phyloP scores from a whole-genome alignment of 2,113 vertebrate genomes.

The Polypterus senegalus region DNA sequence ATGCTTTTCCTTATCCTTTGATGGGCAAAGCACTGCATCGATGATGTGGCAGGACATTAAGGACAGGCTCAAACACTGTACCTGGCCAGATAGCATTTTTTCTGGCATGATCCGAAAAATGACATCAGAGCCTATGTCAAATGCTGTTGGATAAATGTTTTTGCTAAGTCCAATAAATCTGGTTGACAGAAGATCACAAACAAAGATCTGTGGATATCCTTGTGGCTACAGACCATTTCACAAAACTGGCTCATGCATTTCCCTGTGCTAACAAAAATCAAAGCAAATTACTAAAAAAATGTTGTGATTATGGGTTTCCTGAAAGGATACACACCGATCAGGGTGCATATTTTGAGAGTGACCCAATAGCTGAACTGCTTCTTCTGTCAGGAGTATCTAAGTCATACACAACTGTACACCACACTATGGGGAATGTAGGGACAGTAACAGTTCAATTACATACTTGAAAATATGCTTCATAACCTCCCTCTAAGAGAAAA shows the following conservation, averaged over 20 bases:
- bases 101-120: no score
- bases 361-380: constrained; percentile 7
- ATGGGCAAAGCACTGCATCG: no score
- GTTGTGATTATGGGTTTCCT: constrained; percentile 12
- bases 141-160: no score
- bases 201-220: constrained; percentile 9
- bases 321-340: constrained; percentile 10
- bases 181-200: constrained; percentile 8
- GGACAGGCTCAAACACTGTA: no score
- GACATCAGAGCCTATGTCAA: no score
- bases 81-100: no score
- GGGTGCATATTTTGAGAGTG: constrained; percentile 13
- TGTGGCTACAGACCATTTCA: constrained; percentile 16
- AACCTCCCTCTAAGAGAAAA: constrained; percentile 1
- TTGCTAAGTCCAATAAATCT: no score
- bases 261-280: constrained; percentile 8
- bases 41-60: no score
- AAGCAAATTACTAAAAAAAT: constrained; percentile 9
- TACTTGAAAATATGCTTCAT: constrained; percentile 5
- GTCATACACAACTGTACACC: constrained; percentile 10
- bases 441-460: constrained; percentile 13
- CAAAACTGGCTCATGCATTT: constrained; percentile 10
- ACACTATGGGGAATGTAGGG: constrained; percentile 14
- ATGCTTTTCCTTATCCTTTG: no score
- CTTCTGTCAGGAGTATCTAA: constrained; percentile 9